These are phyloP conservation scores for Drosophila nr. medialis DNA, from an alignment of 2,888 invertebrate species.

Conservation along the genomic window DNA sequence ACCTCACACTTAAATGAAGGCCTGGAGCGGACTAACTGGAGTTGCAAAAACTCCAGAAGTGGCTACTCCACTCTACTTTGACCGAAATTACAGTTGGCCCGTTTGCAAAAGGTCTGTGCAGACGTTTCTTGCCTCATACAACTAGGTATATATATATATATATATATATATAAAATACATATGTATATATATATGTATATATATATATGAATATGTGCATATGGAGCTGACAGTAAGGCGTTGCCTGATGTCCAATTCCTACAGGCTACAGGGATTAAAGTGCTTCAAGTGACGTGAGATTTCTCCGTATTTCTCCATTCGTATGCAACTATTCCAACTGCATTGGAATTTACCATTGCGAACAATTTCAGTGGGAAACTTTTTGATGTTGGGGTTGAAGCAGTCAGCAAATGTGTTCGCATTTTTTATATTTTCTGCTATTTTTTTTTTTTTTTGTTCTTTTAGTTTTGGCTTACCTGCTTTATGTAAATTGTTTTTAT, in stretches of 20 bases:
- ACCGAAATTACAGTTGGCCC: conserved; percentile 45
- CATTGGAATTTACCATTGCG: conserved; percentile 65
- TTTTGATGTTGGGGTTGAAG: conserved; percentile 7
- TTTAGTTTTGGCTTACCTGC: conserved; percentile 59
- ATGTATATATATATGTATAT: conserved; percentile 2
- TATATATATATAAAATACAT: not conserved
- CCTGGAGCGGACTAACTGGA: not conserved
- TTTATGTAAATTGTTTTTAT: conserved; percentile 79
- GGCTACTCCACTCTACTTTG: conserved; percentile 51
- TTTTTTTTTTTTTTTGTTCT: conserved; percentile 19
- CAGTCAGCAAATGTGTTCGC: conserved; percentile 31
- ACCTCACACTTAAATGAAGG: conserved; percentile 39
- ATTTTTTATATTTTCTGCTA: conserved; percentile 19
- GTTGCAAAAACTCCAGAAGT: conserved; percentile 28
- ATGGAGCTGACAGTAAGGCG: conserved; percentile 18
- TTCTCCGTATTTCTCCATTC: conserved; percentile 29
- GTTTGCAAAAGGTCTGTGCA: conserved; percentile 27
- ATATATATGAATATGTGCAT: conserved; percentile 11
- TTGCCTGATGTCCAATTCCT: conserved; percentile 20
- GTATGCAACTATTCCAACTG: conserved; percentile 55
- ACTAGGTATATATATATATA: conserved; percentile 1
- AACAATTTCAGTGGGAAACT: conserved; percentile 19
- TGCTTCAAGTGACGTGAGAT: conserved; percentile 33
- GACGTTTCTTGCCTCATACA: conserved; percentile 10
- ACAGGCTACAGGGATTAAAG: conserved; percentile 27